Evolutionary conservation across 2,797 vertebrate species (phyloP), one percentile per base, ranked within the genome.

Genomic region (Toxotes lorentzi): DNA sequence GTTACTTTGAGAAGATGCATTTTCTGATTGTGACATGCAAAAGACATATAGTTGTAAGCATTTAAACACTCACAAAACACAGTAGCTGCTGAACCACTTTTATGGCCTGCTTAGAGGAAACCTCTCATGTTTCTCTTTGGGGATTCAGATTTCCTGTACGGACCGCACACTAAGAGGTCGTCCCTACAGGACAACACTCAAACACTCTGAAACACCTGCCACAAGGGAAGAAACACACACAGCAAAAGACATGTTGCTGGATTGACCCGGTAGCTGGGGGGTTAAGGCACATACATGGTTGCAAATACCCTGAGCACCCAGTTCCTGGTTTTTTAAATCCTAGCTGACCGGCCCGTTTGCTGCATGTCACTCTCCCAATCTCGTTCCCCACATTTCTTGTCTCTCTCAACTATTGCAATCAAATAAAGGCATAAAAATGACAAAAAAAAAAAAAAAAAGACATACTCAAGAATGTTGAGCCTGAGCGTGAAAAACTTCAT

Each of bases 401-500:
- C 27, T 30, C 27, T 30, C 27, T 30, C 3, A 30, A 30, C 27
- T 30, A 30, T 4, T 30, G 27, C 27, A 30, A 30, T 30, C 27
- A 30, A 30, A 30, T 30, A 30, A 30, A 30, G 27, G 27, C 27
- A 30, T 30, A 30, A 30, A 30, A 30, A 30, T 30, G 27, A 2
- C 27, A 30, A 30, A 30, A 30, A 30, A 2, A 2, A 30, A 30
- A 3, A 30, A 4, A 30, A 30, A 30, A 30, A 30, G 27, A 30
- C 27, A 30, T 4, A 16, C 67, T 81, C 35, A 62, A 73, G 68
- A 72, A 79, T n/a, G 16, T 64, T 83, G 34, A 71, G 10, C 74
- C 60, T 70, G 61, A 64, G 61, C 1, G 1, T 70, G 73, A 84
- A 78, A 78, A 81, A 57, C 77, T 73, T 63, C 43, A 81, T 40